A percentile compares a stretch with the other conserved stretches of the same genome.
Evolutionary conservation across 2,113 vertebrate species (phyloP).

Genomic region (Austrofundulus limnaeus): DNA sequence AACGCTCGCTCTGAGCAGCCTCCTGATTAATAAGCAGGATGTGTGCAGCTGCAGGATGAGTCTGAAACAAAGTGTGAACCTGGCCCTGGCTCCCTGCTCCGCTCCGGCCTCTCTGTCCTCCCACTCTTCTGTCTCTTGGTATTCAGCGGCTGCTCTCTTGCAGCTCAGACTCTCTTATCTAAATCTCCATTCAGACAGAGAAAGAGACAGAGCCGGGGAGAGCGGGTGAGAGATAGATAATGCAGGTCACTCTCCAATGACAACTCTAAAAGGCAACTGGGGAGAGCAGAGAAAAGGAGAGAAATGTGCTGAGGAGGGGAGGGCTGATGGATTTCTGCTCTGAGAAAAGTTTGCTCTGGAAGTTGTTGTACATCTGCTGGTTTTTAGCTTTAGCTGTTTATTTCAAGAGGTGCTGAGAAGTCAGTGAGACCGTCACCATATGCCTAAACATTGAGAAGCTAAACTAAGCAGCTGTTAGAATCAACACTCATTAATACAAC

Average conservation of each 20-base stretch:
- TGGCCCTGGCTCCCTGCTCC: conserved; percentile 24
- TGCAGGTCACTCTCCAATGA: conserved; percentile 76
- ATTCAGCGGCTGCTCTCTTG: conserved; percentile 60
- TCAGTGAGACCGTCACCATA: conserved; percentile 37
- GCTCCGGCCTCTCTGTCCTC: conserved; percentile 13
- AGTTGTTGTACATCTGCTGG: conserved; percentile 55
- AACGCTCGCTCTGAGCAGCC: background rate
- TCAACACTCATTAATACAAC: conserved; percentile 26
- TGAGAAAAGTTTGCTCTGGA: conserved; percentile 50
- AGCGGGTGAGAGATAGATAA: conserved; percentile 67
- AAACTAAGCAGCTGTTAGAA: conserved; percentile 25
- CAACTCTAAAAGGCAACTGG: conserved; percentile 70
- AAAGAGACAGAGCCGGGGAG: conserved; percentile 51
- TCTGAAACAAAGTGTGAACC: conserved; percentile 46
- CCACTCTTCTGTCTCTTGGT: conserved; percentile 52
- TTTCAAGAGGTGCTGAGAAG: conserved; percentile 57
- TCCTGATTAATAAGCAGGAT: conserved; percentile 39
- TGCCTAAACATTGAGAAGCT: conserved; percentile 46
- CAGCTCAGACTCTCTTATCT: conserved; percentile 74
- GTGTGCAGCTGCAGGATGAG: conserved; percentile 15
- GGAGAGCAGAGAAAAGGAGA: conserved; percentile 37
- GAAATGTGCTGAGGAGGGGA: conserved; percentile 1
- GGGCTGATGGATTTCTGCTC: conserved; percentile 42
- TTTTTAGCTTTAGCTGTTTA: conserved; percentile 48
- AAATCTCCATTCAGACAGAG: conserved; percentile 70